Evolutionary conservation across 2,113 vertebrate genomes (phyloP).

Genomic region (Leucosticte australis): DNA sequence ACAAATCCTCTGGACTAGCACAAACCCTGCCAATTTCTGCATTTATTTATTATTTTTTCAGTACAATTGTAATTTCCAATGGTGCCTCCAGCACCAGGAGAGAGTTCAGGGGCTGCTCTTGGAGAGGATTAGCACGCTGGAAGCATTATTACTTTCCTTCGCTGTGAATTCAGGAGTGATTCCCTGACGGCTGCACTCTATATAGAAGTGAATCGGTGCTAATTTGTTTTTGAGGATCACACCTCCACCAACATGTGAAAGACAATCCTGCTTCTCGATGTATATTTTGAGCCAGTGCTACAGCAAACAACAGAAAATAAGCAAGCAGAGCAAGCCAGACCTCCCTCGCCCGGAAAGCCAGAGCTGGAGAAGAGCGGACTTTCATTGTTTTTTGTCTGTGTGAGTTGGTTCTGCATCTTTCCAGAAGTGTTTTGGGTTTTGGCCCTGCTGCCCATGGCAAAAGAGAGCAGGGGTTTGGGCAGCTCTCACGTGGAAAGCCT

Average conservation of each 20-base stretch:
- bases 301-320: constrained; percentile 39
- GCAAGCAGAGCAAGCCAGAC: constrained; percentile 27
- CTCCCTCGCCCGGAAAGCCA: background rate
- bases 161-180: constrained; percentile 57
- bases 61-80: constrained; percentile 53
- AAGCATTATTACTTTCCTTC: constrained; percentile 65
- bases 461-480: background rate
- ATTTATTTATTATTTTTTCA: constrained; percentile 65
- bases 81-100: constrained; percentile 45
- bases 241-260: constrained; percentile 66
- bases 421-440: background rate
- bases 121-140: constrained; percentile 54
- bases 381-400: background rate
- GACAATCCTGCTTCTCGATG: constrained; percentile 60
- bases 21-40: constrained; percentile 50
- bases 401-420: background rate
- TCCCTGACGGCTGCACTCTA: constrained; percentile 64
- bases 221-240: constrained; percentile 71
- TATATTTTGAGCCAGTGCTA: constrained; percentile 40
- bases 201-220: constrained; percentile 67
- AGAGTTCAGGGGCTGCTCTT: constrained; percentile 57
- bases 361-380: background rate
- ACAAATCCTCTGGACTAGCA: constrained; percentile 58
- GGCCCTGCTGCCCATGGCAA: background rate
- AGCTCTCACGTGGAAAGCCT: background rate